Conservation (phyloP, 2,113 vertebrate genomes). For the Corythornis vintsioides region DNA sequence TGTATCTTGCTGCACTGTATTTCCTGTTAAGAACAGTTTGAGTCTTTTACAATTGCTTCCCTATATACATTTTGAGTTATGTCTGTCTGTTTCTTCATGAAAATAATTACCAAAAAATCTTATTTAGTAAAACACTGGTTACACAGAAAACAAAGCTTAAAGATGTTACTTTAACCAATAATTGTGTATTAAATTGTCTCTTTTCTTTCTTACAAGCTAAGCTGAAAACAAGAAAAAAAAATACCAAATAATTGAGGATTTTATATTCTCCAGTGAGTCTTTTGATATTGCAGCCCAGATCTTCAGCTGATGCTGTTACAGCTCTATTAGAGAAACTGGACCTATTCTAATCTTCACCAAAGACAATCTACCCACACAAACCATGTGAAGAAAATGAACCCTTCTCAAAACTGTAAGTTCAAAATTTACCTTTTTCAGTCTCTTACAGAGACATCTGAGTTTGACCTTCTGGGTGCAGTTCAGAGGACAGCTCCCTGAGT, state of each 20-base stretch:
- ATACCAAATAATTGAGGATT: not conserved
- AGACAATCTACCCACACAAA: not conserved
- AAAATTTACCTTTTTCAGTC: slow-evolving; percentile 89
- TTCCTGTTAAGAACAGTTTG: slow-evolving; percentile 78
- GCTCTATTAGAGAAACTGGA: not conserved
- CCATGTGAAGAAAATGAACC: not conserved
- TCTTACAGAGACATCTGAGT: slow-evolving; percentile 90
- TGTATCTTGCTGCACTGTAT: slow-evolving; percentile 79
- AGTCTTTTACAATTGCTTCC: not conserved
- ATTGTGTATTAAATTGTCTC: not conserved
- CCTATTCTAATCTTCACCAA: not conserved
- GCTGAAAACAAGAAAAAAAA: not conserved
- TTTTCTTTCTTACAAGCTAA: not conserved
- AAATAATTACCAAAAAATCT: not conserved
- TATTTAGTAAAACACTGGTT: not conserved
- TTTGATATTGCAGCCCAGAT: not conserved
- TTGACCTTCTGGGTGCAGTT: slow-evolving; percentile 93
- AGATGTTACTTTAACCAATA: not conserved
- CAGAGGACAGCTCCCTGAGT: slow-evolving; percentile 84
- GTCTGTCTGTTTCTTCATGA: not conserved
- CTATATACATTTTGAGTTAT: not conserved
- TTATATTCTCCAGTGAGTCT: not conserved
- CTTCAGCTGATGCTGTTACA: not conserved
- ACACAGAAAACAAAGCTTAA: not conserved
- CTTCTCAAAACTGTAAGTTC: not conserved